Evolutionary conservation across 2,888 invertebrate species (phyloP).

Genomic region (Scaptomyza parva): DNA sequence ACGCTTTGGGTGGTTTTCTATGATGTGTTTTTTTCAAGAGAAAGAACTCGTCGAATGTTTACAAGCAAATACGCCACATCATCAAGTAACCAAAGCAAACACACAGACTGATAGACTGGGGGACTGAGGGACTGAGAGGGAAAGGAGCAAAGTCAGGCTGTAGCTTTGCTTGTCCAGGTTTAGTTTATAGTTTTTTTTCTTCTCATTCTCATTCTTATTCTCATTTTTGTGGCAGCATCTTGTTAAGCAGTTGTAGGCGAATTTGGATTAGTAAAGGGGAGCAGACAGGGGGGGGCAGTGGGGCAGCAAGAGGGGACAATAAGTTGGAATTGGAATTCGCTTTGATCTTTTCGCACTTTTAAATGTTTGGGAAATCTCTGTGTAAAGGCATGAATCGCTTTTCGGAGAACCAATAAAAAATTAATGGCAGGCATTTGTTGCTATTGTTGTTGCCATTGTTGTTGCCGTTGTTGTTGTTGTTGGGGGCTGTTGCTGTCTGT

Average conservation of each 20-base stretch:
- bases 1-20: slow-evolving; percentile 32
- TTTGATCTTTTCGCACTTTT: slow-evolving; percentile 81
- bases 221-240: slow-evolving; percentile 46
- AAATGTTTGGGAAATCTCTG: slow-evolving; percentile 80
- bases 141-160: slow-evolving; percentile 33
- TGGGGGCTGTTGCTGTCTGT: slow-evolving; percentile 30
- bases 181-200: slow-evolving; percentile 42
- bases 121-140: not conserved
- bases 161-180: slow-evolving; percentile 13
- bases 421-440: slow-evolving; percentile 71
- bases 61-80: slow-evolving; percentile 80
- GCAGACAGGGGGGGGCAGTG: not conserved
- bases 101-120: not conserved
- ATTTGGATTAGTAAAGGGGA: slow-evolving; percentile 33
- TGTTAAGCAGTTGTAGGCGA: slow-evolving; percentile 52
- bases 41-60: slow-evolving; percentile 74
- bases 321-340: slow-evolving; percentile 75
- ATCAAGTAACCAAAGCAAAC: slow-evolving; percentile 45
- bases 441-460: slow-evolving; percentile 40
- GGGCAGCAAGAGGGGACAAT: slow-evolving; percentile 62
- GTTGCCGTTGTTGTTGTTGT: slow-evolving; percentile 44
- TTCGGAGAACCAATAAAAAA: slow-evolving; percentile 79
- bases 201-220: no score
- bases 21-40: slow-evolving; percentile 29
- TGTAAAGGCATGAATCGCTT: slow-evolving; percentile 77